Evolutionary conservation across 2,797 vertebrate genomes (phyloP), one percentile per base, ranked within the genome.

Genomic region (Acipenser ruthenus): DNA sequence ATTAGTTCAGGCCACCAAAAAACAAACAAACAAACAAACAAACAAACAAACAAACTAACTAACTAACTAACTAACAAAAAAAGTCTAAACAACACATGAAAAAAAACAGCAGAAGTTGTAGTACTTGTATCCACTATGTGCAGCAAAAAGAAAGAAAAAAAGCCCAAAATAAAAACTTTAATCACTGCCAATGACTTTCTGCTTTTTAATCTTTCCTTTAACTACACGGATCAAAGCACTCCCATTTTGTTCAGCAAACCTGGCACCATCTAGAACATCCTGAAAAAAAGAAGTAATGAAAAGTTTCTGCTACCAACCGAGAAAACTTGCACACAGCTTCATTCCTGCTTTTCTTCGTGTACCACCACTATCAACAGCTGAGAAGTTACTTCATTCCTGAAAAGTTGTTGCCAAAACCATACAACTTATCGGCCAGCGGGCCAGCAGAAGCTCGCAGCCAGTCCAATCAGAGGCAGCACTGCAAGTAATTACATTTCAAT

Each of bases 271-370:
- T 0, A 10, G 12, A 52, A 62, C n/a, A 66, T 23, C 12, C 49
- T 2, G 8, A 55, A 62, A 62, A 65, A 62, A 55, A 18, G 49
- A 63, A 12, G 11, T 6, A 18, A 49, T 47, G 18, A 7, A 65
- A 37, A 60, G 69, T 51, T n/a, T 62, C 66, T 69, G 50, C 18
- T 86, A 97, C 94, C 79, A 87, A 98, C 95, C 95, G 76, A 97
- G 87, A 82, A 97, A 96, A 69, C 83, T 86, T 83, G 89, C 89
- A 71, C 95, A 96, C 86, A 95, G 89, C 84, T 89, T 93, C 95
- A 97, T 96, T 80, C 83, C 87, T 78, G 87, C 88, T 72, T 73
- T 81, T 70, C 68, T 75, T 68, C 52, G 60, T 58, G 69, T 70
- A 67, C 72, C 77, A 70, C 74, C 71, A 77, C 79, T 83, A 73